A percentile compares a stretch with the other conserved stretches of the same genome.
These are phyloP conservation scores for Leistus spinibarbis DNA, from an alignment of 2,888 invertebrate genomes.

Conservation along the genomic window DNA sequence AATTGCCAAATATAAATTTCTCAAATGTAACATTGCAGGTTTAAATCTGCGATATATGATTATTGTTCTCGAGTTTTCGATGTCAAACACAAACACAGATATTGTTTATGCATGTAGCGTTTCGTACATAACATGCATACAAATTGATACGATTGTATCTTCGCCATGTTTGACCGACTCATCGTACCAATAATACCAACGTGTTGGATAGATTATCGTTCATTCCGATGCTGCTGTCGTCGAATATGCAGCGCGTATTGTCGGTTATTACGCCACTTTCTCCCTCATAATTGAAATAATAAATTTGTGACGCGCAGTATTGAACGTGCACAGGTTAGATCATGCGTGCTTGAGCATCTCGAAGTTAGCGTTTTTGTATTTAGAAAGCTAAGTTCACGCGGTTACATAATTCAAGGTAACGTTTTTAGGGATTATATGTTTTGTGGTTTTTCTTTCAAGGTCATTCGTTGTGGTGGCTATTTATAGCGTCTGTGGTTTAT, in stretches of 20 bases:
- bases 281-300: neutral
- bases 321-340: neutral
- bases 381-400: neutral
- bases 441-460: neutral
- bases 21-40: neutral
- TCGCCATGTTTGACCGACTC: neutral
- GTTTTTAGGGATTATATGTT: neutral
- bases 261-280: neutral
- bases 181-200: neutral
- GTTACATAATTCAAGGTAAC: neutral
- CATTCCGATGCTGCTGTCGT: neutral
- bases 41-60: too few species aligned
- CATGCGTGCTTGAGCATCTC: neutral
- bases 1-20: neutral
- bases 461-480: neutral
- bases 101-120: neutral
- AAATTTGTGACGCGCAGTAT: neutral
- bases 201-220: neutral
- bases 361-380: too few species aligned
- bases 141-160: neutral
- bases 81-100: too few species aligned
- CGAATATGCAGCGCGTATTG: neutral
- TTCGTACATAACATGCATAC: neutral
- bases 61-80: neutral
- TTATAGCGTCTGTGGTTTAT: neutral